Conservation (phyloP, 2,888 invertebrate species). For the Junonia oenone region DNA sequence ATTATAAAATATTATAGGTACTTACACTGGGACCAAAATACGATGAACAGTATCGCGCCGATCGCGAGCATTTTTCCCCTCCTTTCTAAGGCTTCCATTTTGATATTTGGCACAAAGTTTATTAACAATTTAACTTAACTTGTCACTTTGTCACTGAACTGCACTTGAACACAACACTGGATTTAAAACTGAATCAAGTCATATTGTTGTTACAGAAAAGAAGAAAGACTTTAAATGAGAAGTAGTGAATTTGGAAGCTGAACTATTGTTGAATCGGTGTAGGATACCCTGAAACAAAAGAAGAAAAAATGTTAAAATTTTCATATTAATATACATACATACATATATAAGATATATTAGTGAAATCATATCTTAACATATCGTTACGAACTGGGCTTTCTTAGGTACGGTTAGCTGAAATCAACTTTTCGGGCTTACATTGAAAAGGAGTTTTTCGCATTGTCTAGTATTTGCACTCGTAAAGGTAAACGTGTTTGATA, state of each 20-base stretch:
- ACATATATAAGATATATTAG: neutral
- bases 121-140: conserved; percentile 14
- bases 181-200: conserved; percentile 27
- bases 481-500: too few relatives aligned
- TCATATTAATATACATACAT: neutral
- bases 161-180: conserved; percentile 17
- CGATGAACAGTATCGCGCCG: conserved; percentile 49
- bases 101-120: conserved; percentile 26
- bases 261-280: conserved; percentile 10
- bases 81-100: conserved; percentile 72
- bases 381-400: too few relatives aligned
- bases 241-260: neutral
- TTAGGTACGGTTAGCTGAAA: too few relatives aligned
- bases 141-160: conserved; percentile 14
- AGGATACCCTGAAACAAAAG: conserved; percentile 31
- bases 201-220: conserved; percentile 24
- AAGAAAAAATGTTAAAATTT: neutral
- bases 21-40: conserved; percentile 67
- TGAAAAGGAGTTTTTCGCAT: too few relatives aligned
- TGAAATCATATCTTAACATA: too few relatives aligned
- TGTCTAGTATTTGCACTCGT: too few relatives aligned
- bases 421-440: too few relatives aligned
- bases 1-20: conserved; percentile 24
- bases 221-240: neutral
- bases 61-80: conserved; percentile 47